phyloP scores from a whole-genome alignment of 2,797 vertebrate species.

The Tapera naevia region DNA sequence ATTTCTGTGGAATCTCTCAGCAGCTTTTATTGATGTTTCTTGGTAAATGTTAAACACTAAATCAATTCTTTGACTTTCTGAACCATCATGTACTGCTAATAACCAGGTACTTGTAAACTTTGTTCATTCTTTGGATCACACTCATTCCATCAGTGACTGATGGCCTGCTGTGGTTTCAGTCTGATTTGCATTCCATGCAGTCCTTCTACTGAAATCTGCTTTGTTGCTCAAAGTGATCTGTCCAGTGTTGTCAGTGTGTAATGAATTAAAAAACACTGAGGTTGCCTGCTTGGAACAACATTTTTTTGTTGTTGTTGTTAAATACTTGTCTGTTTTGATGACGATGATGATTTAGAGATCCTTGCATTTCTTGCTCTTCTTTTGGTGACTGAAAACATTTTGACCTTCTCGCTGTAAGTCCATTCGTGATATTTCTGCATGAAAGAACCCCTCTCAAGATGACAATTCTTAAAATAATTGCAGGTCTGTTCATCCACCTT shows the following conservation, averaged over 20 bases:
- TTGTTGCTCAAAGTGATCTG: not conserved
- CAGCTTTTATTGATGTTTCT: conserved; percentile 58
- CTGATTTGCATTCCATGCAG: not conserved
- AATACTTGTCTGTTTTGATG: not conserved
- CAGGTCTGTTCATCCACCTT: not conserved
- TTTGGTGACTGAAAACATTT: not conserved
- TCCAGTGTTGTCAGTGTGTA: not conserved
- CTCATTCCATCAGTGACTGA: conserved; percentile 14
- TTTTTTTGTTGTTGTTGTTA: not conserved
- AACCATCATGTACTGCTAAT: conserved; percentile 23
- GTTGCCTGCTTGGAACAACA: not conserved
- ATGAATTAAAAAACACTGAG: not conserved
- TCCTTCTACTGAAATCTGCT: not conserved
- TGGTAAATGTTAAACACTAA: conserved; percentile 42
- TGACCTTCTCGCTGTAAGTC: not conserved
- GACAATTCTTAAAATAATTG: not conserved
- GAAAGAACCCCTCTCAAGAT: not conserved
- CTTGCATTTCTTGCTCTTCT: not conserved
- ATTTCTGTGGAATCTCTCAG: conserved; percentile 43
- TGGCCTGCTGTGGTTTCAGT: not conserved
- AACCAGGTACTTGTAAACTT: conserved; percentile 41
- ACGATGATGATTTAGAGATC: not conserved
- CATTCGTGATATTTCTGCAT: not conserved
- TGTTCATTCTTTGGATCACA: conserved; percentile 28
- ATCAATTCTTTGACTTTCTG: conserved; percentile 40